Base-by-base conservation (phyloP, 2,888 invertebrate species). In the Perdita meconis region DNA sequence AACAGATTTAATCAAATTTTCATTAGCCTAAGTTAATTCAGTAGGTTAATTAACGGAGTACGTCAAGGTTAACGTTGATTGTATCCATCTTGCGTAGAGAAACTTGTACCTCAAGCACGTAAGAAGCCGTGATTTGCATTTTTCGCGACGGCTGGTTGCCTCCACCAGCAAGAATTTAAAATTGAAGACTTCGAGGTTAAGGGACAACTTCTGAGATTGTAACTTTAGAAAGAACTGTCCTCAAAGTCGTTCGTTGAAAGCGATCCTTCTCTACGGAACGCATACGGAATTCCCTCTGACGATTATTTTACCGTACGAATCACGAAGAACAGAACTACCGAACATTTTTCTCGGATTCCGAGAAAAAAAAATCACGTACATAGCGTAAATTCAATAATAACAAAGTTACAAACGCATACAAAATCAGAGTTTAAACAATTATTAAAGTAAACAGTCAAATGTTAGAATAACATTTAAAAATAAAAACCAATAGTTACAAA, bases 101-200 rank as follows among this genome's bases (percentile, higher is more conserved):
- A 16, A 12, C 12, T 19, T 22, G 26, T n/a, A 70, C 47, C 26
- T 56, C 10, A 10, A 10, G 59, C 71, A 72, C 56, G 70, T 71
- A 24, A 50, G 38, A 4, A 24, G 34, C 44, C 19, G 40, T 47
- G 73, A 44, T 73, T 73, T 73, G 61, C 73, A 73, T 73, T 71
- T 72, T 71, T 40, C 42, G 19, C 10, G 59, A 59, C 22, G n/a
- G 50, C 38, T 70, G 16, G 30, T 40, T 26, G 16, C 12, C 10
- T 47, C 2, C 51, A 5, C 16, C 13, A 22, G 22, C 36, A 68
- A 56, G 50, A 69, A 40, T 71, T 56, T 36, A 24, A 26, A 38
- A 26, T 26, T 36, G 36, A 26, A 24, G 26, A 2, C 19, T 19
- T n/a, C 44, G 10, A n/a, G 55, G 42, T 22, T n/a, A 1, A 12